Conservation (phyloP, 2,888 invertebrate species). For the Steromphala cineraria region DNA sequence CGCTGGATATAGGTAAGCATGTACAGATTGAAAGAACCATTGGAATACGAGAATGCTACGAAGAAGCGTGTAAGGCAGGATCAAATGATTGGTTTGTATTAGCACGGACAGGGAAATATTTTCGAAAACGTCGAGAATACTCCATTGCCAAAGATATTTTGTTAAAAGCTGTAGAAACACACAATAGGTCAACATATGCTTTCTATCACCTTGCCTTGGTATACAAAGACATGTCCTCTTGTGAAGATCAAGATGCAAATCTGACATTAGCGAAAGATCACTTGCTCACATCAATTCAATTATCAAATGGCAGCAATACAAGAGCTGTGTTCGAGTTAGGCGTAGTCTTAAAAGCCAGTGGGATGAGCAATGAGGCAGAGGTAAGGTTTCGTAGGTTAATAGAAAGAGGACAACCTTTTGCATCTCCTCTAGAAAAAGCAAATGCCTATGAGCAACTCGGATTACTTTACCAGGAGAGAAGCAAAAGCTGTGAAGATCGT, state of each 20-base stretch:
- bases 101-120: not conserved
- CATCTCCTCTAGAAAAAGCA: not conserved
- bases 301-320: not conserved
- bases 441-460: not conserved
- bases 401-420: not conserved
- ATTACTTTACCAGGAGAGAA: not conserved
- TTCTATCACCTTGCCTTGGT: not conserved
- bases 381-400: not conserved
- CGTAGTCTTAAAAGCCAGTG: not conserved
- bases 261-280: not conserved
- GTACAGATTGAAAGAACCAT: not conserved
- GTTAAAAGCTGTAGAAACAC: not conserved
- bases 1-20: not conserved
- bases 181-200: not conserved
- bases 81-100: not conserved
- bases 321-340: not conserved
- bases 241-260: not conserved
- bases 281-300: not conserved
- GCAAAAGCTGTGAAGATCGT: not conserved
- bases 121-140: not conserved
- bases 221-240: not conserved
- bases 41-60: not conserved
- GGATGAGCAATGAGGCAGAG: not conserved
- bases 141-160: not conserved
- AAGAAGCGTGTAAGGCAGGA: not conserved